These are phyloP conservation scores for Crenichthys baileyi DNA, from an alignment of 2,797 vertebrate species.

Conservation along the genomic window DNA sequence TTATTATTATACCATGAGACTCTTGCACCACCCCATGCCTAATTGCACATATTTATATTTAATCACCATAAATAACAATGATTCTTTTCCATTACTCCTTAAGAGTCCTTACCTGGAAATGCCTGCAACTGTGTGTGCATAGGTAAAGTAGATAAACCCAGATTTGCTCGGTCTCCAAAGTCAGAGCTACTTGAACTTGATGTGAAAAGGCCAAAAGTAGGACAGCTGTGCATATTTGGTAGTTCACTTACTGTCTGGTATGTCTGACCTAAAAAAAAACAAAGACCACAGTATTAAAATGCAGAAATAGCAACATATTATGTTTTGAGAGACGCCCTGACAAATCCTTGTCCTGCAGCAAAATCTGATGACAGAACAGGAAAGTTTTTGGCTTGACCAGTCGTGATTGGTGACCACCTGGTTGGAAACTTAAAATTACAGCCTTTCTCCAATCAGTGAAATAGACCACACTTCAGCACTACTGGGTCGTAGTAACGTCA, in stretches of 20 bases:
- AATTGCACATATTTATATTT: not conserved
- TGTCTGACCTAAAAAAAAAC: constrained; percentile 79
- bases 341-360: not conserved
- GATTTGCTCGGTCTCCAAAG: constrained; percentile 88
- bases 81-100: not conserved
- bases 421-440: not conserved
- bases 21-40: not conserved
- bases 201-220: constrained; percentile 86
- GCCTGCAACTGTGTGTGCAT: constrained; percentile 84
- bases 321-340: not conserved
- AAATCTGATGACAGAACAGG: not conserved
- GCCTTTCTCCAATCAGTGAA: not conserved
- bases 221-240: constrained; percentile 82
- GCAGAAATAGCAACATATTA: not conserved
- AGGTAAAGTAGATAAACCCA: constrained; percentile 85
- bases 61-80: too few species aligned
- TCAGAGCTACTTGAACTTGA: constrained; percentile 85
- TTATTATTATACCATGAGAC: not conserved
- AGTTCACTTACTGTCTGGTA: constrained; percentile 81
- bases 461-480: not conserved
- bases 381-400: not conserved
- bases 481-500: too few species aligned
- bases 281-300: constrained; percentile 13
- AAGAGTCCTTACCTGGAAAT: constrained; percentile 82
- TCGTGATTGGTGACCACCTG: not conserved